Conservation (phyloP, 2,888 invertebrate species). For the Rugalucina vietnamica region DNA sequence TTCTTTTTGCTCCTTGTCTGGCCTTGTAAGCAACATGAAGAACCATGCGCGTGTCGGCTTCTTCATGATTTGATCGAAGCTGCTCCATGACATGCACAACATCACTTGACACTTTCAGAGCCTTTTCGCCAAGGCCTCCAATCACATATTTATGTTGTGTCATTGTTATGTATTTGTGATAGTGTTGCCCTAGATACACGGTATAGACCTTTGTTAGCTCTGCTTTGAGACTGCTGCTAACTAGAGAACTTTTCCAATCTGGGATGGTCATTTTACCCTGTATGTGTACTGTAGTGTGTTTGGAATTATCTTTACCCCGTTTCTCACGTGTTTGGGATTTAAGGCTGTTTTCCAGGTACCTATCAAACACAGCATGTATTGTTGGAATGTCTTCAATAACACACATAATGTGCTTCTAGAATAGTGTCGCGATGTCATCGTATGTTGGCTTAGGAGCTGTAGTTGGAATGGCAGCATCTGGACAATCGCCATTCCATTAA, state of each 20-base stretch:
- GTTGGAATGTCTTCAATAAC: neutral
- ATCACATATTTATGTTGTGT: neutral
- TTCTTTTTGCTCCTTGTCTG: neutral
- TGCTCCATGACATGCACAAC: neutral
- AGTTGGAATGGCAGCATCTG: neutral
- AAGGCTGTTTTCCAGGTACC: neutral
- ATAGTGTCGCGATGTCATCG: neutral
- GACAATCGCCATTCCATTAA: neutral
- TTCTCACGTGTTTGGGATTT: neutral
- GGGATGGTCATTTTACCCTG: neutral
- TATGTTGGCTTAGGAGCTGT: neutral
- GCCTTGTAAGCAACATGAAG: neutral
- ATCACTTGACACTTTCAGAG: neutral
- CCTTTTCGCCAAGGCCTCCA: neutral
- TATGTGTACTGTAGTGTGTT: neutral
- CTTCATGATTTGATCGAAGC: neutral
- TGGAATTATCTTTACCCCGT: neutral
- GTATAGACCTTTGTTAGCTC: neutral
- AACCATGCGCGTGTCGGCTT: neutral
- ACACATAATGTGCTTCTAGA: neutral
- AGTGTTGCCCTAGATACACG: neutral
- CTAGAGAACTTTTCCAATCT: neutral
- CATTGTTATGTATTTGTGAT: neutral
- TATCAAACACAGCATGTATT: constrained; percentile 12
- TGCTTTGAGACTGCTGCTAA: neutral